Conservation (phyloP, 92 coral and sea anemone species). For the Pocillopora meandrina region DNA sequence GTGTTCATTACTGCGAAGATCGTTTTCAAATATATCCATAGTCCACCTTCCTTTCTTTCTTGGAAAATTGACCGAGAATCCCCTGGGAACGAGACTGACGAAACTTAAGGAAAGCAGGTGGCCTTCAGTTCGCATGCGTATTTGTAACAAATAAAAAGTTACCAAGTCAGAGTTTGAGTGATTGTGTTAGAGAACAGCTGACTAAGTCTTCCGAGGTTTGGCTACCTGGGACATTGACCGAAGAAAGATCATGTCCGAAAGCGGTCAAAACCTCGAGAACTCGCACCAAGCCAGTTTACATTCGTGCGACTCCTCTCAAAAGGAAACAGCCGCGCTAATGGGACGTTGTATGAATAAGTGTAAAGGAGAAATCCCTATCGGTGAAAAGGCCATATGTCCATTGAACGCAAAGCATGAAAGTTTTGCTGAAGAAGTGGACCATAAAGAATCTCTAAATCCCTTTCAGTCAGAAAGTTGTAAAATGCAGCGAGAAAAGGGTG, state of each 20-base stretch:
- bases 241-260: slow-evolving; percentile 83
- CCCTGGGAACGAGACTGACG: slow-evolving; percentile 21
- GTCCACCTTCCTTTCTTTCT: too few relatives aligned
- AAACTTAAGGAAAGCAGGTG: slow-evolving; percentile 71
- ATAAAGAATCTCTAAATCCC: slow-evolving; percentile 71
- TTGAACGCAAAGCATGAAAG: slow-evolving; percentile 79
- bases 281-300: slow-evolving; percentile 72
- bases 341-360: slow-evolving; percentile 84
- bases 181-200: slow-evolving; percentile 96
- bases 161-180: slow-evolving; percentile 90
- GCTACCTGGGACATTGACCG: slow-evolving; percentile 75
- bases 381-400: slow-evolving; percentile 88
- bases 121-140: slow-evolving; percentile 81
- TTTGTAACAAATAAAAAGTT: slow-evolving; percentile 79
- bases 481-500: slow-evolving; percentile 19
- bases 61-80: too few relatives aligned
- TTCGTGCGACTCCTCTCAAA: slow-evolving; percentile 83
- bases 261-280: slow-evolving; percentile 77
- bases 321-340: slow-evolving; percentile 69
- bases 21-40: too few relatives aligned
- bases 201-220: slow-evolving; percentile 69
- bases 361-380: slow-evolving; percentile 69
- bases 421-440: slow-evolving; percentile 82
- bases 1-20: too few relatives aligned
- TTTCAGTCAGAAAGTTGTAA: slow-evolving; percentile 46